Evolutionary conservation across 2,797 vertebrate species (phyloP).

Genomic region (Chiroxiphia lanceolata): DNA sequence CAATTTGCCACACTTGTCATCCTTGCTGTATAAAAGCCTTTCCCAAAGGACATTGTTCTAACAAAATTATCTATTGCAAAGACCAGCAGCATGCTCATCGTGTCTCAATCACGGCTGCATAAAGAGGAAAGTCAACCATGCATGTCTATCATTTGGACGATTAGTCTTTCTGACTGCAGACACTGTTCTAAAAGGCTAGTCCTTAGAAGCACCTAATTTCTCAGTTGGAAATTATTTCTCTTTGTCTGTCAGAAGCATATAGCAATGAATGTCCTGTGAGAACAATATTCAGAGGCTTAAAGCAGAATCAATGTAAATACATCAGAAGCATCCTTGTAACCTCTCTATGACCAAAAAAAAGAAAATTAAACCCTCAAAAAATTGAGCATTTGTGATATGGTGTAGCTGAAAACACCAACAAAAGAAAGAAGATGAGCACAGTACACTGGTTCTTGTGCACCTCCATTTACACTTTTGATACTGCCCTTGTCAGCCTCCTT

Average conservation of each 20-base stretch:
- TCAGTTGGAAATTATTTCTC: slow-evolving; percentile 61
- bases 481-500: neutral
- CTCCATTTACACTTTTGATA: neutral
- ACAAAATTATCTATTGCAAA: slow-evolving; percentile 62
- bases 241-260: slow-evolving; percentile 39
- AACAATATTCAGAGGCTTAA: neutral
- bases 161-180: slow-evolving; percentile 59
- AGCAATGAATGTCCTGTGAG: neutral
- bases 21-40: slow-evolving; percentile 57
- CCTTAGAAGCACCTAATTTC: slow-evolving; percentile 44
- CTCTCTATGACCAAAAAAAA: neutral
- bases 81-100: slow-evolving; percentile 51
- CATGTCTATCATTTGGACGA: slow-evolving; percentile 58
- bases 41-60: slow-evolving; percentile 57
- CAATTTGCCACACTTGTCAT: slow-evolving; percentile 68
- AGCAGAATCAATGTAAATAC: slow-evolving; percentile 1
- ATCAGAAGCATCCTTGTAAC: neutral
- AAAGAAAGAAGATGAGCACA: neutral
- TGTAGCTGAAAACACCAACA: neutral
- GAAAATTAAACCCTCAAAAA: neutral
- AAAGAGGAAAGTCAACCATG: slow-evolving; percentile 61
- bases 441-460: neutral
- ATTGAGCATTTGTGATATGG: neutral
- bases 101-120: slow-evolving; percentile 58
- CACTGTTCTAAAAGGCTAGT: slow-evolving; percentile 31